A percentile compares a stretch with the other conserved stretches of the same genome.
These are phyloP conservation scores for Drosophila ananassae DNA, from an alignment of 1,140 invertebrate genomes.

Conservation along the genomic window DNA sequence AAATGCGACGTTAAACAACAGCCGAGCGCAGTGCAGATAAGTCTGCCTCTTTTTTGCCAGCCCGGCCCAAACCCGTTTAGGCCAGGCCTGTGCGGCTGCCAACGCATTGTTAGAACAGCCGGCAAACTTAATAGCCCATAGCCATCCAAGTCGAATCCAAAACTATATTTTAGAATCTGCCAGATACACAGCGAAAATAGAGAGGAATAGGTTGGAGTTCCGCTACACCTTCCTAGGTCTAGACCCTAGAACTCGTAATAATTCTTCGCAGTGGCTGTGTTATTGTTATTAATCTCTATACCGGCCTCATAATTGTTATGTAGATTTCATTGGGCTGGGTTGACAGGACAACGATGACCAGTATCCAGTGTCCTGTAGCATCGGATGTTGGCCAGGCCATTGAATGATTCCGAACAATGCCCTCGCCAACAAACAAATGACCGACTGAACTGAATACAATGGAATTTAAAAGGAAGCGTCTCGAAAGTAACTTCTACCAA, in stretches of 20 bases:
- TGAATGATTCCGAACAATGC: constrained; percentile 38
- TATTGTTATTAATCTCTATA: constrained; percentile 71
- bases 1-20: constrained; percentile 73
- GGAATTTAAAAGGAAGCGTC: constrained; percentile 25
- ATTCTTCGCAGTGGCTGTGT: constrained; percentile 18
- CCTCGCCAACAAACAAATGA: constrained; percentile 49
- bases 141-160: constrained; percentile 19
- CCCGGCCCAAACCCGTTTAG: background rate
- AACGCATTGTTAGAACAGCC: constrained; percentile 77
- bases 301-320: constrained; percentile 78
- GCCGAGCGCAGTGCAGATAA: constrained; percentile 58
- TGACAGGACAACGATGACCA: constrained; percentile 39
- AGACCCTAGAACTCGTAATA: background rate
- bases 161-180: constrained; percentile 34
- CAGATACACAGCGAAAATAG: constrained; percentile 1
- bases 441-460: constrained; percentile 46
- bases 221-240: background rate
- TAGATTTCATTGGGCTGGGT: constrained; percentile 72
- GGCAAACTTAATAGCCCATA: constrained; percentile 51
- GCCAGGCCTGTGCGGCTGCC: constrained; percentile 52
- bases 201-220: background rate
- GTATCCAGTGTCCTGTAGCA: constrained; percentile 4
- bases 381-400: constrained; percentile 49
- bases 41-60: constrained; percentile 39
- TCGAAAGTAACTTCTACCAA: constrained; percentile 21